phyloP scores from a whole-genome alignment of 2,113 vertebrate species.

The Cyprinodon brontotheroides region DNA sequence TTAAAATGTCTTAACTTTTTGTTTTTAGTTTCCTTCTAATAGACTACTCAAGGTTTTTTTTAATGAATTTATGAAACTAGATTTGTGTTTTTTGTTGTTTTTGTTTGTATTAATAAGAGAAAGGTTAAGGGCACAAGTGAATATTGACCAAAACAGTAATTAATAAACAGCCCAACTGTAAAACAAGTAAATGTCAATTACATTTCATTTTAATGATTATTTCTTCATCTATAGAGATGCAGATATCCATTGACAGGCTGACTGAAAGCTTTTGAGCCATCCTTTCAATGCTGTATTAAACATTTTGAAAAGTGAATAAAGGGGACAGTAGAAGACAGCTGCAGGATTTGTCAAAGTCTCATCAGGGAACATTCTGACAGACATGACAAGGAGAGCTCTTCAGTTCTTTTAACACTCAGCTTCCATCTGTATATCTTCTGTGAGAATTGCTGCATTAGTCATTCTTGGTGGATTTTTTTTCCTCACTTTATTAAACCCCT shows the following conservation, averaged over 20 bases:
- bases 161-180: neutral
- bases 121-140: too few relatives aligned
- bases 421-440: neutral
- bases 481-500: neutral
- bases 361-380: neutral
- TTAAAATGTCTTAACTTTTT: too few relatives aligned
- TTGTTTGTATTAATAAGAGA: too few relatives aligned
- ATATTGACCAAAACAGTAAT: too few relatives aligned
- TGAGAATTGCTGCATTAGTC: neutral
- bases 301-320: neutral
- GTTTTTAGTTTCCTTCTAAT: too few relatives aligned
- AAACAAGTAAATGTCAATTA: neutral
- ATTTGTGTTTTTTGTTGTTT: too few relatives aligned
- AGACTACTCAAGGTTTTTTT: too few relatives aligned
- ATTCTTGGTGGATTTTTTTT: neutral
- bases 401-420: neutral
- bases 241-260: slow-evolving; percentile 11
- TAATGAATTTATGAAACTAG: too few relatives aligned
- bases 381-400: neutral
- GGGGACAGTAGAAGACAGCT: slow-evolving; percentile 8
- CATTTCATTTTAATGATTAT: neutral
- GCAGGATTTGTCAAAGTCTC: slow-evolving; percentile 8
- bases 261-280: slow-evolving; percentile 4
- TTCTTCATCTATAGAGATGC: neutral
- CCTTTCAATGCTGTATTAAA: slow-evolving; percentile 5